These are phyloP conservation scores for Gouania willdenowi DNA, from an alignment of 2,797 vertebrate genomes.

Conservation along the genomic window DNA sequence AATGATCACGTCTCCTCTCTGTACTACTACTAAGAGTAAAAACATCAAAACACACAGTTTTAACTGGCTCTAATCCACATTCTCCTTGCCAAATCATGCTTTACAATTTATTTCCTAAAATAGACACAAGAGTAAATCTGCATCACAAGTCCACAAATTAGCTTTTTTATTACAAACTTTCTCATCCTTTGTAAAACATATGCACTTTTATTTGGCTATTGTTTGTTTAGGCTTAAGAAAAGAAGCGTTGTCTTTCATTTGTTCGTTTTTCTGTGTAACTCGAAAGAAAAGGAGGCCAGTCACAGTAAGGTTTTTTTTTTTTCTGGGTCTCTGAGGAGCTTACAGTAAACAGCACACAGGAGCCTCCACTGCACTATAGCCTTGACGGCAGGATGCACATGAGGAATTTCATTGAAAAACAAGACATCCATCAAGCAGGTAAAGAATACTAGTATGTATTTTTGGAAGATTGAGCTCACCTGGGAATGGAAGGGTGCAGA, in stretches of 20 bases:
- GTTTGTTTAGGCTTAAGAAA: constrained; percentile 13
- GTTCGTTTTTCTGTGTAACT: constrained; percentile 1
- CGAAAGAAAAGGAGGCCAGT: constrained; percentile 51
- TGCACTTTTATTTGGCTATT: constrained; percentile 9
- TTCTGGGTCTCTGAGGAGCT: constrained; percentile 41
- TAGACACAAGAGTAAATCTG: not conserved
- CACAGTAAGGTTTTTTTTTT: constrained; percentile 43
- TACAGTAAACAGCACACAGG: constrained; percentile 41
- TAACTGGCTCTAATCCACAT: constrained; percentile 18
- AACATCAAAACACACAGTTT: constrained; percentile 20
- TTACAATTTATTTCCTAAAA: constrained; percentile 10
- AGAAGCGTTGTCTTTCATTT: not conserved
- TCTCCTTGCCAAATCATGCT: constrained; percentile 35
- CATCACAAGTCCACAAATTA: constrained; percentile 16
- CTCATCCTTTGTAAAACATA: constrained; percentile 34
- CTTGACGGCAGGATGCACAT: constrained; percentile 22
- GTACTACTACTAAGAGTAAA: constrained; percentile 10
- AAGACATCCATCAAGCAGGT: constrained; percentile 30
- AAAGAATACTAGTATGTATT: not conserved
- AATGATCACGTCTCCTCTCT: constrained; percentile 4
- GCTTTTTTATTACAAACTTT: constrained; percentile 38
- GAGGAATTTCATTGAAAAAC: constrained; percentile 18
- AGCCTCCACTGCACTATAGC: constrained; percentile 15
- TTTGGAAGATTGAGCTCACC: constrained; percentile 2
- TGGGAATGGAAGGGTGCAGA: no score